Conservation (phyloP, 2,888 invertebrate species). For the Automeris io region DNA sequence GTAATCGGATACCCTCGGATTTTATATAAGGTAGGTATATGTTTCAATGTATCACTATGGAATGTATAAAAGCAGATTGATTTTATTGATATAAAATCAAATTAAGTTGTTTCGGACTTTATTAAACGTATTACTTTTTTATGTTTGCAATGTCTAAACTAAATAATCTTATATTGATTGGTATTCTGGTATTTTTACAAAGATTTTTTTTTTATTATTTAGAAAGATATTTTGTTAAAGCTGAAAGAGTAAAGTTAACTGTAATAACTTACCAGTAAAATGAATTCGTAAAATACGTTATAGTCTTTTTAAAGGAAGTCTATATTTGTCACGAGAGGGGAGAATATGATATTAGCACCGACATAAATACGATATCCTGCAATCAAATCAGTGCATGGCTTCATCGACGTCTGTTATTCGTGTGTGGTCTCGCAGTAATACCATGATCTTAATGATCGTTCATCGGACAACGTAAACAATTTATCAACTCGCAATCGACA, state of each 20-base stretch:
- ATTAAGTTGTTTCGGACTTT: conserved; percentile 12
- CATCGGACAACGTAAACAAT: conserved; percentile 61
- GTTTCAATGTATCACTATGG: too few relatives aligned
- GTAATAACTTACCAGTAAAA: too few relatives aligned
- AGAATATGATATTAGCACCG: conserved; percentile 57
- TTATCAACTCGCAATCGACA: conserved; percentile 65
- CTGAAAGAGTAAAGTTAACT: too few relatives aligned
- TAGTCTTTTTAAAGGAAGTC: conserved; percentile 29
- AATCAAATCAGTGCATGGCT: conserved; percentile 63
- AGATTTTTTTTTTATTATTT: too few relatives aligned
- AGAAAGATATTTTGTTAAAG: too few relatives aligned
- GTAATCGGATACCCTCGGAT: too few relatives aligned
- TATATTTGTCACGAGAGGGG: conserved; percentile 33
- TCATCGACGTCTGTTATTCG: conserved; percentile 55
- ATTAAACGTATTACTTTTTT: too few relatives aligned
- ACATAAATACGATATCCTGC: conserved; percentile 68
- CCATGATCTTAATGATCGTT: conserved; percentile 66
- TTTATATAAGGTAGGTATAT: too few relatives aligned
- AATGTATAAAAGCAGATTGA: conserved; percentile 38
- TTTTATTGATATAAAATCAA: conserved; percentile 32
- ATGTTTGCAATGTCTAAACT: too few relatives aligned
- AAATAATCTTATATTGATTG: too few relatives aligned
- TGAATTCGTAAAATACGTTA: too few relatives aligned
- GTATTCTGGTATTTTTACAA: too few relatives aligned
- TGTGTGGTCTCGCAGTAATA: conserved; percentile 69